Percentiles rank a stretch among this genome's conserved stretches.
Evolutionary conservation across 2,113 vertebrate species (phyloP).

Genomic region (Columbina picui): DNA sequence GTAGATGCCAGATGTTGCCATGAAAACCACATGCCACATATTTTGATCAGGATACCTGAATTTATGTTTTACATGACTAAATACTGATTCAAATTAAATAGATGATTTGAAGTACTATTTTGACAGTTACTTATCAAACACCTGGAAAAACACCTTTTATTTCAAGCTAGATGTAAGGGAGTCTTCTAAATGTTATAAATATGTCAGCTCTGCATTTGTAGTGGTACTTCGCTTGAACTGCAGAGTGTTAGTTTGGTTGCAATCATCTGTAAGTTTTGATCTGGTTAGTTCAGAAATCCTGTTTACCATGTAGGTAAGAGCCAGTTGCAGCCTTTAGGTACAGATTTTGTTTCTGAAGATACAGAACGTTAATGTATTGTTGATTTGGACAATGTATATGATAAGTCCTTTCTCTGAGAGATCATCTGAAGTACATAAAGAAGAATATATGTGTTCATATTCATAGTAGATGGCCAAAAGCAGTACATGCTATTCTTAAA

Average conservation of each 20-base stretch:
- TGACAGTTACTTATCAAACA: not conserved
- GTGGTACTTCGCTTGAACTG: not conserved
- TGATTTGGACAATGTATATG: not conserved
- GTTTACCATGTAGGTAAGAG: not conserved
- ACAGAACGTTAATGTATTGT: not conserved
- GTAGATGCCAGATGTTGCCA: not conserved
- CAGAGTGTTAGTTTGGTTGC: not conserved
- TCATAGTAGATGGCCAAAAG: not conserved
- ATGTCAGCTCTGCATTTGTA: not conserved
- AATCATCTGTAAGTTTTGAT: not conserved
- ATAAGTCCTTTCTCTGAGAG: not conserved
- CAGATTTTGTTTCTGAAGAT: not conserved
- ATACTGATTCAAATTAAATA: not conserved
- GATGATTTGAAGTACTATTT: not conserved
- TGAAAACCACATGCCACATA: not conserved
- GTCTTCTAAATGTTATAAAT: not conserved
- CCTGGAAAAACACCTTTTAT: not conserved
- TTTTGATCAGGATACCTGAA: accelerated
- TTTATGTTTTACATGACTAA: not conserved
- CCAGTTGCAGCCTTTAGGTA: not conserved
- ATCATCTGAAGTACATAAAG: not conserved
- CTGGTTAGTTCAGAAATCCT: not conserved
- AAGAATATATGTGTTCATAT: not conserved
- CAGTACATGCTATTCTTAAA: not conserved
- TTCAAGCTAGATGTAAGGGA: not conserved